Percentiles rank a stretch among this genome's conserved stretches.
Evolutionary conservation across 2,888 invertebrate genomes (phyloP).

Genomic region (Pheosia tremula): DNA sequence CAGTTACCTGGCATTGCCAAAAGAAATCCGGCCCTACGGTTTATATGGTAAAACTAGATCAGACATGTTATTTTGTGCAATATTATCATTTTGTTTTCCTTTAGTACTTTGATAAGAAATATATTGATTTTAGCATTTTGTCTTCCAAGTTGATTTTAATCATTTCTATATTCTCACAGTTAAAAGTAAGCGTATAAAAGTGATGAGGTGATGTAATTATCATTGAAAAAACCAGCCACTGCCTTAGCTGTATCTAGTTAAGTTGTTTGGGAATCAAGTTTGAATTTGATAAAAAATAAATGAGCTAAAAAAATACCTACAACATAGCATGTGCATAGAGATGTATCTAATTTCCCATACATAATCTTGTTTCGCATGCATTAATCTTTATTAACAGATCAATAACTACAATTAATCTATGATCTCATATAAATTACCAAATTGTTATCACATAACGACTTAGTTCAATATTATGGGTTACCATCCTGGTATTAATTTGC

Average conservation of each 20-base stretch:
- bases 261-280: constrained; percentile 38
- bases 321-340: constrained; percentile 29
- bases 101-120: constrained; percentile 24
- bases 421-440: constrained; percentile 77
- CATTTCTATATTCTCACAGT: constrained; percentile 19
- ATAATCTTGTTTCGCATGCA: constrained; percentile 1
- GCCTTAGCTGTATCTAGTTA: constrained; percentile 68
- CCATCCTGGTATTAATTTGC: constrained; percentile 42
- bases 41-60: background rate
- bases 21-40: background rate
- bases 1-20: background rate
- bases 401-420: constrained; percentile 47
- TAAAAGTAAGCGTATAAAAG: constrained; percentile 15
- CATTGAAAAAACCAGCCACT: constrained; percentile 57
- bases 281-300: background rate
- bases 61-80: constrained; percentile 39
- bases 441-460: constrained; percentile 51
- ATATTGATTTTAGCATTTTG: constrained; percentile 43
- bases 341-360: constrained; percentile 37
- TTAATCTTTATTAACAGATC: constrained; percentile 25
- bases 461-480: constrained; percentile 58
- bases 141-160: constrained; percentile 47
- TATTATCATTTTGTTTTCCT: constrained; percentile 34
- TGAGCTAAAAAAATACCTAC: background rate
- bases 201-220: constrained; percentile 24